Base-by-base conservation (phyloP, 2,113 vertebrate genomes). In the Seriola quinqueradiata region DNA sequence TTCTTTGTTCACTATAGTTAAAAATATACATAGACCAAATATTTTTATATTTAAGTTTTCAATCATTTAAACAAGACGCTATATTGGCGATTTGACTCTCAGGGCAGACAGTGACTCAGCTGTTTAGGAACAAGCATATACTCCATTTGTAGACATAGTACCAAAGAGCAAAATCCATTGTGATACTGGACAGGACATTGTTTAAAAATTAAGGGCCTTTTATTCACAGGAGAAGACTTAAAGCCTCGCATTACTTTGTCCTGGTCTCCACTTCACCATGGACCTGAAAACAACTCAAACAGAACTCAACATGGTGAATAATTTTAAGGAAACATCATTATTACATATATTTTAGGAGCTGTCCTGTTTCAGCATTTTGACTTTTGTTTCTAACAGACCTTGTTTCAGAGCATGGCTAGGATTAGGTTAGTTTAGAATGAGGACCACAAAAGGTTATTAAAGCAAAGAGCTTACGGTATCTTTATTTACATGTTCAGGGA, bases 401-500 rank as follows among this genome's bases (percentile, higher is more conserved):
- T 13, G 28, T 28, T 42, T 57, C 12, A 16, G 5, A 36, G 59
- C 14, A 38, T 28, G 28, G 38, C 8, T 8, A 50, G 2, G 5
- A 14, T 3, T 11, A 19, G 23, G 21, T 48, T 1, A 16, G 16
- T 6, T 25, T 5, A 34, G 7, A 64, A 69, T 25, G 8, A 75
- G 2, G n/a, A 74, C 13, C 17, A 82, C 36, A 60, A 57, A 68
- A 23, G 14, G 8, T n/a, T 40, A 16, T 32, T 0, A 19, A 50
- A 73, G 3, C 10, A n/a, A 40, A 50, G 17, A 63, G 8, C 2
- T 0, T 8, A 23, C 0, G 1, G 8, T 11, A 42, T 61, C 2
- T 84, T 82, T 81, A 84, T 81, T 77, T 21, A 71, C 28, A 54
- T 34, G 12, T 55, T 63, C 12, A 76, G 40, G 2, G 21, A 46